phyloP scores from a whole-genome alignment of 2,113 vertebrate species.

The Ellobius talpinus region DNA sequence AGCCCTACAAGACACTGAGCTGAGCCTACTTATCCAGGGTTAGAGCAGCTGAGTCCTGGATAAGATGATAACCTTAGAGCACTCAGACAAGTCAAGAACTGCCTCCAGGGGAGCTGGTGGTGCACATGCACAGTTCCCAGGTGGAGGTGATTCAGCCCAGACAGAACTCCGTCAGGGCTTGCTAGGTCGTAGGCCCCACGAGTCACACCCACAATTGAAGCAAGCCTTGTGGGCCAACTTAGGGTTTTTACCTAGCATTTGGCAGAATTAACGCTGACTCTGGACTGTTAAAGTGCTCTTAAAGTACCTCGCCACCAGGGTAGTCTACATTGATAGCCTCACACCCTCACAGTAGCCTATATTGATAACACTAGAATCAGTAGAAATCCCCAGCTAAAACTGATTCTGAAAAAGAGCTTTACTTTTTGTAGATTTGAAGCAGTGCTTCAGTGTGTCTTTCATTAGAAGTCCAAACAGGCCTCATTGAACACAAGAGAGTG shows the following conservation, averaged over 20 bases:
- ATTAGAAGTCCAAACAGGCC: neutral
- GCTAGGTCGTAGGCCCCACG: neutral
- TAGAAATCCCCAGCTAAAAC: neutral
- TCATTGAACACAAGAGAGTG: neutral
- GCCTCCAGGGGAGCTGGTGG: neutral
- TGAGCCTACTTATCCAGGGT: neutral
- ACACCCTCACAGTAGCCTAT: neutral
- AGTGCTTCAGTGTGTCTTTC: constrained; percentile 19
- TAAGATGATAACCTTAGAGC: neutral
- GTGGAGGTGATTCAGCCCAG: neutral
- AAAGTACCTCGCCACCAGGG: constrained; percentile 34
- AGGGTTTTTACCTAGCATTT: neutral
- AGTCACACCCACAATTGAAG: neutral
- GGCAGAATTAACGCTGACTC: constrained; percentile 56
- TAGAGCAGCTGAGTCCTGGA: neutral
- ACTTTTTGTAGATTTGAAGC: constrained; percentile 5
- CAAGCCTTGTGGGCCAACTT: neutral
- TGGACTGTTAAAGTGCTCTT: constrained; percentile 16
- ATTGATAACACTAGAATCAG: constrained; percentile 34
- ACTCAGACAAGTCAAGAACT: constrained; percentile 20
- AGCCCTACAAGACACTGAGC: neutral
- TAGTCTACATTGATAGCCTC: neutral
- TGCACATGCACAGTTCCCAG: neutral
- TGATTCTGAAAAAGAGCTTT: constrained; percentile 38
- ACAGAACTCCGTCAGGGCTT: neutral